Base-by-base conservation (phyloP, 1,140 invertebrate genomes). In the Meloidogyne hapla region DNA sequence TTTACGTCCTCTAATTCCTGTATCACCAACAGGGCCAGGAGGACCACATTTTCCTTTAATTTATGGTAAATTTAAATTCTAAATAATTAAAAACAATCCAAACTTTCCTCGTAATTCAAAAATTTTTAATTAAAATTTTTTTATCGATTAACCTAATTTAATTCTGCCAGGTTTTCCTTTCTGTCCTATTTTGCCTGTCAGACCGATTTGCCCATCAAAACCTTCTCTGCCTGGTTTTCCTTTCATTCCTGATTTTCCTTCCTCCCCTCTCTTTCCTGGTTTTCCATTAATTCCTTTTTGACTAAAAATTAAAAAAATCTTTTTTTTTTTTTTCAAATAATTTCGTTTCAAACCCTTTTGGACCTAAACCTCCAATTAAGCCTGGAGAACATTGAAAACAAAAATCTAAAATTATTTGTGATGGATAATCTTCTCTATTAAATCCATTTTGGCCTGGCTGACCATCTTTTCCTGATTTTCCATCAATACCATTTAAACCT, bases 311-410 rank as follows among this genome's bases (percentile, higher is more conserved):
- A 15, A 40, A 66, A 33, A 18, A 40, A n/a, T 40, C n/a, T 66
- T 13, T 5, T 5, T 66, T 66, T 66, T 15, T 66, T 66, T 15
- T 18, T 66, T 18, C 15, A n/a, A n/a, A n/a, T n/a, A n/a, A n/a
- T n/a, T n/a, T n/a, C n/a, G 1, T 26, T 8, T n/a, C 38, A 0
- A 2, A 66, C 64, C 64, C 64, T 66, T 28, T 1, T 18, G 4
- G 15, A 33, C 64, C 64, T 33, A 40, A 18, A 28, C 38, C 4
- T 40, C 64, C 64, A 28, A n/a, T 15, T 18, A 33, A 18, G 13
- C 64, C 64, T 66, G 64, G 13, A 15, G 18, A 40, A n/a, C 64
- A 66, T 28, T 40, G 12, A n/a, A 66, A 66, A 66, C 64, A 66
- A 40, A 66, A 66, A 66, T 66, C 18, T 33, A 33, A 28, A 66